Conservation (phyloP, 2,113 vertebrate species). For the Tinamus guttatus region DNA sequence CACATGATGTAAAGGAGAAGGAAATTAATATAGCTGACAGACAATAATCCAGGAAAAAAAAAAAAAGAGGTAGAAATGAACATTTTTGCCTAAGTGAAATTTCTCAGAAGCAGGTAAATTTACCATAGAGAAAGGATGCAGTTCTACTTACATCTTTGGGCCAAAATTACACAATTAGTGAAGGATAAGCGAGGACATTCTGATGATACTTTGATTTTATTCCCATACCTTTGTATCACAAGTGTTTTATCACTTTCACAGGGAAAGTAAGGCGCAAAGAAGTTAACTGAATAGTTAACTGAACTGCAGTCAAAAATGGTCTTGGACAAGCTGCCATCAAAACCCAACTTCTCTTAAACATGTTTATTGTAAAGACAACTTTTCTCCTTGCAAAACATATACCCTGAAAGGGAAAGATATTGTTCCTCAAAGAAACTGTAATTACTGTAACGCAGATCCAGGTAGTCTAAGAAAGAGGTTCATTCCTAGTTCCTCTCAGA, state of each 20-base stretch:
- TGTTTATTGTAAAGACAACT: not conserved
- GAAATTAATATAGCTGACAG: not conserved
- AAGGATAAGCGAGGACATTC: not conserved
- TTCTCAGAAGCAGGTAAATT: not conserved
- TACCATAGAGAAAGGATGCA: not conserved
- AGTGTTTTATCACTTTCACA: not conserved
- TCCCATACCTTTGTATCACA: not conserved
- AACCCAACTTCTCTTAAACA: not conserved
- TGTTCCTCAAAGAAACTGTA: not conserved
- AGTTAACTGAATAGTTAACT: not conserved
- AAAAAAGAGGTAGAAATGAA: not conserved
- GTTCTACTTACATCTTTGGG: not conserved
- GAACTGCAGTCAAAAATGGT: not conserved
- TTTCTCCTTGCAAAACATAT: not conserved
- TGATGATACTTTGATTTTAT: not conserved
- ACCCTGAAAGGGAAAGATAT: not conserved
- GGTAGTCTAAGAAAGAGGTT: not conserved
- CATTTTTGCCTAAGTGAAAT: not conserved
- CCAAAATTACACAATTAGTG: not conserved
- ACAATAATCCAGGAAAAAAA: not conserved
- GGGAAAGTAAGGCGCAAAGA: not conserved
- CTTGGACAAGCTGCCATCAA: not conserved
- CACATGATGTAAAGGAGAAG: not conserved
- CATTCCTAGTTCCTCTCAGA: not conserved
- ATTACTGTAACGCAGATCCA: not conserved